These are phyloP conservation scores for Spea bombifrons DNA, from an alignment of 2,113 vertebrate genomes.

Conservation along the genomic window DNA sequence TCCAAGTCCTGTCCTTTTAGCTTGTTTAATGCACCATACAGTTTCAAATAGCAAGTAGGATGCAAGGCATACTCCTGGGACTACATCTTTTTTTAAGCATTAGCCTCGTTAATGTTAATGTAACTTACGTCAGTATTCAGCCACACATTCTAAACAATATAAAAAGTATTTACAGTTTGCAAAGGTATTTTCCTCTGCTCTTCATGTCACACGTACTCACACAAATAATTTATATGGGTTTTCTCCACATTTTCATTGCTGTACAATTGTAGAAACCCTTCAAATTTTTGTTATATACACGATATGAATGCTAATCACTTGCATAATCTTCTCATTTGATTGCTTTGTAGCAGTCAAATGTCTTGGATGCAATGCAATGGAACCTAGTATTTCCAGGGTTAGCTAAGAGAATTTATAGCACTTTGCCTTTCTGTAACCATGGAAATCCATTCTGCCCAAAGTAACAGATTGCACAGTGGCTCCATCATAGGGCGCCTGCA, in stretches of 20 bases:
- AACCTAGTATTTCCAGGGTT: not conserved
- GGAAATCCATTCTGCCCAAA: not conserved
- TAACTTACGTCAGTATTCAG: too few species aligned
- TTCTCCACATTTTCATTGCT: not conserved
- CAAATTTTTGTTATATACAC: not conserved
- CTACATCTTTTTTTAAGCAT: too few species aligned
- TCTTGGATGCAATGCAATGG: not conserved
- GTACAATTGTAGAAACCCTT: not conserved
- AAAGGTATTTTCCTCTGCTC: too few species aligned
- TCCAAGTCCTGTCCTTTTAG: too few species aligned
- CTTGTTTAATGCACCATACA: too few species aligned
- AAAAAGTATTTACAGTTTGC: too few species aligned
- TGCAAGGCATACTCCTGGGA: too few species aligned
- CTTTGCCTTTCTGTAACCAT: not conserved
- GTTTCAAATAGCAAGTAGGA: too few species aligned
- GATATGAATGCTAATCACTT: not conserved
- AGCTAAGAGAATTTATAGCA: not conserved
- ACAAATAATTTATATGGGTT: not conserved
- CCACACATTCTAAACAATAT: too few species aligned
- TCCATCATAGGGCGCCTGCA: not conserved
- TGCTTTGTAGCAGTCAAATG: not conserved
- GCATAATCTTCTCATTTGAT: not conserved
- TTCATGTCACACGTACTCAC: too few species aligned
- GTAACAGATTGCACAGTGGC: not conserved
- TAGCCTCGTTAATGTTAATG: too few species aligned